Evolutionary conservation across 92 coral and sea anemone genomes (phyloP).

Genomic region (Zoanthus sociatus): DNA sequence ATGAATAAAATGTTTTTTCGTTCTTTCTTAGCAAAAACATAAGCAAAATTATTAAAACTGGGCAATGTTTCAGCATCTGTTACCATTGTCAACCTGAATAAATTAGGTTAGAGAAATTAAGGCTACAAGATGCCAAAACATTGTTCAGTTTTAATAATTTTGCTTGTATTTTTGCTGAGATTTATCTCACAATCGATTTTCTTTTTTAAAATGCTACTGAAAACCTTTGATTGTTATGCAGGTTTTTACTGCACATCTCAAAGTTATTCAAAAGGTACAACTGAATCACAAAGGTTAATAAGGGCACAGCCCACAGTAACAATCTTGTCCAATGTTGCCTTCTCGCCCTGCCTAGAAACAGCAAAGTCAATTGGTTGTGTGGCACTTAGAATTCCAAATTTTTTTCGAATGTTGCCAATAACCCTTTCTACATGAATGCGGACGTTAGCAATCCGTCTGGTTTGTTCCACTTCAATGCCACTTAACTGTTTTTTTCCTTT

Average conservation of each 20-base stretch:
- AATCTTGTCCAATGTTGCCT: conserved; percentile 65
- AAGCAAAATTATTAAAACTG: conserved; percentile 3
- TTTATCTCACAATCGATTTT: conserved; percentile 1
- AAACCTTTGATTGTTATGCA: background rate
- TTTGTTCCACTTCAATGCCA: background rate
- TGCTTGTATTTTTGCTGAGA: background rate
- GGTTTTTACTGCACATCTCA: background rate
- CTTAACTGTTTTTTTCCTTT: conserved; percentile 61
- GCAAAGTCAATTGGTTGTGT: conserved; percentile 61
- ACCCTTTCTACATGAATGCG: conserved; percentile 43
- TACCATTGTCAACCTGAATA: too few relatives aligned
- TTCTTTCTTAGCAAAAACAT: conserved; percentile 2
- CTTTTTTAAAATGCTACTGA: background rate
- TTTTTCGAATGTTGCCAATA: conserved; percentile 48
- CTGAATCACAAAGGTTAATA: conserved; percentile 43
- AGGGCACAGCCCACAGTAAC: conserved; percentile 49
- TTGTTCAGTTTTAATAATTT: background rate
- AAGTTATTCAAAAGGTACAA: conserved; percentile 47
- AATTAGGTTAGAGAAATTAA: background rate
- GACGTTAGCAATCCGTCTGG: conserved; percentile 61
- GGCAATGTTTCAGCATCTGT: background rate
- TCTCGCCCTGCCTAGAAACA: conserved; percentile 28
- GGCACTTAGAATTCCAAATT: conserved; percentile 52
- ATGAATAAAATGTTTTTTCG: background rate
- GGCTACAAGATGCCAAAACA: conserved; percentile 2